Evolutionary conservation across 2,888 invertebrate species (phyloP).

Genomic region (Macaria notata): DNA sequence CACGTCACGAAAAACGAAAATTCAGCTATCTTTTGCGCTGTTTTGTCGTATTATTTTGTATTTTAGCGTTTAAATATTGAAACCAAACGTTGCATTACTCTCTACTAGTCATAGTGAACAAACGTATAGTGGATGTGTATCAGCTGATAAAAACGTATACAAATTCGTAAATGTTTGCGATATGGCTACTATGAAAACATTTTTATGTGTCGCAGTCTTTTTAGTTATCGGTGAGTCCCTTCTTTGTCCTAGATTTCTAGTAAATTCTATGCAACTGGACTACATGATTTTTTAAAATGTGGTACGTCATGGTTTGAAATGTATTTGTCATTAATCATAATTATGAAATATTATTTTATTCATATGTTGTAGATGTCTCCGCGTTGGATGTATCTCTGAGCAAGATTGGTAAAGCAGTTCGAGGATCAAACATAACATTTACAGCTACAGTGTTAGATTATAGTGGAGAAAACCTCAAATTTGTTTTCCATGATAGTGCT

Average conservation of each 20-base stretch:
- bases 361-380: slow-evolving; percentile 47
- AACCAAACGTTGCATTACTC: too few relatives aligned
- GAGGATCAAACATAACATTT: slow-evolving; percentile 88
- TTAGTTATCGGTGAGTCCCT: slow-evolving; percentile 45
- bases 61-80: too few relatives aligned
- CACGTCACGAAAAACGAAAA: not conserved
- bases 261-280: too few relatives aligned
- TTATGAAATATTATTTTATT: not conserved
- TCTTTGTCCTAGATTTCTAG: not conserved
- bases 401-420: slow-evolving; percentile 86
- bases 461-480: slow-evolving; percentile 64
- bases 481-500: slow-evolving; percentile 84
- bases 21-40: not conserved
- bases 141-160: not conserved
- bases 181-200: slow-evolving; percentile 54
- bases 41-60: too few relatives aligned
- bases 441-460: slow-evolving; percentile 81
- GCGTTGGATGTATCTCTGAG: slow-evolving; percentile 72
- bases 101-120: too few relatives aligned
- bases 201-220: slow-evolving; percentile 51
- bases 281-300: too few relatives aligned
- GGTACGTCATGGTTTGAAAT: not conserved
- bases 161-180: slow-evolving; percentile 20
- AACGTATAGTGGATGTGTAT: too few relatives aligned
- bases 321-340: not conserved